A percentile compares a stretch with the other conserved stretches of the same genome.
Evolutionary conservation across 2,113 vertebrate genomes (phyloP).

Genomic region (Myotis davidii): DNA sequence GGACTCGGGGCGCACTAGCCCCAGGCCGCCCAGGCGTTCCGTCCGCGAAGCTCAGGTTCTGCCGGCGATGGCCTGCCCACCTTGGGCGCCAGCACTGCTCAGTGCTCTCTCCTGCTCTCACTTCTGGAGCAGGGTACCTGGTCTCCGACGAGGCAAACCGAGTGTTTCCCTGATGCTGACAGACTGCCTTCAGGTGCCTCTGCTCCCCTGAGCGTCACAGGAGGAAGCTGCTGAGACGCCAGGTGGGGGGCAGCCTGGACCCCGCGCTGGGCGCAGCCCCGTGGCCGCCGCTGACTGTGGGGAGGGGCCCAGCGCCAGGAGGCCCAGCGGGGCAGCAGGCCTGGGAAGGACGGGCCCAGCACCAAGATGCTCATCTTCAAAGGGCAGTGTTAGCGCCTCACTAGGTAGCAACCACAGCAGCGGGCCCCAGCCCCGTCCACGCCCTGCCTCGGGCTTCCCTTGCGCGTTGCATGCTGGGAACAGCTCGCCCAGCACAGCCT

Average conservation of each 20-base stretch:
- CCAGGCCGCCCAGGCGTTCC: no score
- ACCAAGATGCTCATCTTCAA: constrained; percentile 17
- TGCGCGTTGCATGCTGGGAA: not conserved
- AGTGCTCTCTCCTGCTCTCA: not conserved
- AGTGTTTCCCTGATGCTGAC: not conserved
- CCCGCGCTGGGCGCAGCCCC: no score
- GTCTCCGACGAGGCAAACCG: not conserved
- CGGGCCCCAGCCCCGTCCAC: constrained; percentile 30
- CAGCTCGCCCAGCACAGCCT: not conserved
- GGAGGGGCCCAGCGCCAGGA: not conserved
- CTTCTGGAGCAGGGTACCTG: not conserved
- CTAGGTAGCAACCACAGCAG: constrained; percentile 52
- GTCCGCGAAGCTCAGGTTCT: not conserved
- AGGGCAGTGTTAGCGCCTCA: constrained; percentile 7
- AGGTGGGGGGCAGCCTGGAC: no score
- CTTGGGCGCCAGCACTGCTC: not conserved
- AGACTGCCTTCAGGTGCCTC: not conserved
- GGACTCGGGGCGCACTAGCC: fast-evolving
- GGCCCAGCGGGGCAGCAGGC: not conserved
- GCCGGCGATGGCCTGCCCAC: not conserved
- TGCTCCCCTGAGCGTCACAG: not conserved
- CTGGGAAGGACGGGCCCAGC: not conserved
- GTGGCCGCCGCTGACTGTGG: no score
- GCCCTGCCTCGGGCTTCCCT: not conserved
- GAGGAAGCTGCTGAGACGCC: no score